Percentiles rank a stretch among this genome's conserved stretches.
Conservation (phyloP, 2,888 invertebrate genomes). For the Synergus itoensis region DNA sequence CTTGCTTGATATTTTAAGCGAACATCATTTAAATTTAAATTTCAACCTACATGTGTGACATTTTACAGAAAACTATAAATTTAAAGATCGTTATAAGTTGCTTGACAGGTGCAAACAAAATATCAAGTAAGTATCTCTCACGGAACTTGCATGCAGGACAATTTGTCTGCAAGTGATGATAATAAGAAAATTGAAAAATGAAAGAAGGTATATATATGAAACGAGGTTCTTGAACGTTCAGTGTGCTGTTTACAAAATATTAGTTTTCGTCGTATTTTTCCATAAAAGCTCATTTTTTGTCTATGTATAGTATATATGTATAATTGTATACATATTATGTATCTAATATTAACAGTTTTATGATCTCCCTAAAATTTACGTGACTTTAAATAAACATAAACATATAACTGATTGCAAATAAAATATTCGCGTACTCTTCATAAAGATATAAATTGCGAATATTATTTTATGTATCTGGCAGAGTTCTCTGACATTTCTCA, state of each 20-base stretch:
- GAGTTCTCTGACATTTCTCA: slow-evolving; percentile 61
- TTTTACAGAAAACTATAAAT: neutral
- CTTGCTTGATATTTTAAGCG: neutral
- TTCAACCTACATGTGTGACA: neutral
- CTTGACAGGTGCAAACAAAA: slow-evolving; percentile 35
- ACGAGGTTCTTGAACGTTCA: slow-evolving; percentile 11
- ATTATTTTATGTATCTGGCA: slow-evolving; percentile 52
- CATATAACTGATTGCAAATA: neutral
- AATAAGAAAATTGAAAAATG: neutral
- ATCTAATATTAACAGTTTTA: too few species aligned
- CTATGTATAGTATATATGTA: too few species aligned
- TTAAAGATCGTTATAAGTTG: slow-evolving; percentile 45
- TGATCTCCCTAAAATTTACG: too few species aligned
- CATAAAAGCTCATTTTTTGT: too few species aligned
- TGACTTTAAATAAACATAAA: neutral
- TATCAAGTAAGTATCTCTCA: neutral
- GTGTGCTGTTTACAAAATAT: neutral
- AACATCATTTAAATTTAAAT: neutral
- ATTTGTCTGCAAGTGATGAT: slow-evolving; percentile 1
- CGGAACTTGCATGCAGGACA: neutral
- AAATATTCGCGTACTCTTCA: neutral
- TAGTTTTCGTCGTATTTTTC: too few species aligned
- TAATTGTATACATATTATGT: too few species aligned
- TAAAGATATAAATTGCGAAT: slow-evolving; percentile 41
- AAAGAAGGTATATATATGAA: slow-evolving; percentile 2